These are phyloP conservation scores for Cyrtonyx montezumae DNA, from an alignment of 2,113 vertebrate species.

Conservation along the genomic window DNA sequence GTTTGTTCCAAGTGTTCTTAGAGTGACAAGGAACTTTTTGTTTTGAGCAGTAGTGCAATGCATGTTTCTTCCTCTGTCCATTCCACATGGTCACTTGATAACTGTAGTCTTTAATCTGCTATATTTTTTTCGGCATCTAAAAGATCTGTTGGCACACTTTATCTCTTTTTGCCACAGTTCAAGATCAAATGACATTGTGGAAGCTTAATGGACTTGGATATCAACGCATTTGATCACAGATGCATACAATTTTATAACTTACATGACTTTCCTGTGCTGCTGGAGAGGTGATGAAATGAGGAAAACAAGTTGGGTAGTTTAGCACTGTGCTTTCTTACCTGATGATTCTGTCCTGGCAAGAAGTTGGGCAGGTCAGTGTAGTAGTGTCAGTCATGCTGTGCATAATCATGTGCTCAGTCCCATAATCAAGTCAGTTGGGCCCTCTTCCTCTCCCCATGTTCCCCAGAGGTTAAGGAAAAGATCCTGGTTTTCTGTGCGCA, in stretches of 20 bases:
- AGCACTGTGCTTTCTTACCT: not conserved
- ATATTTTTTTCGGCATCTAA: not conserved
- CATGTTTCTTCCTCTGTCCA: not conserved
- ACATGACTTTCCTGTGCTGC: not conserved
- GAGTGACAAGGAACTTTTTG: rapidly evolving
- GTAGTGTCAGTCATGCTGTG: rapidly evolving
- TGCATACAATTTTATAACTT: not conserved
- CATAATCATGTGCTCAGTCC: not conserved
- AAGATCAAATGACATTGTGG: not conserved
- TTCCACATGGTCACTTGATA: not conserved
- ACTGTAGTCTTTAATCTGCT: not conserved
- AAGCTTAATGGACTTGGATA: not conserved
- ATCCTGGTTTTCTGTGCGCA: not conserved
- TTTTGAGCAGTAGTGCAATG: not conserved
- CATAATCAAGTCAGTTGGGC: rapidly evolving
- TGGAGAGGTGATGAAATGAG: not conserved
- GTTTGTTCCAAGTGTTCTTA: not conserved
- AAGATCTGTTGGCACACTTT: not conserved
- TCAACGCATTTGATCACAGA: not conserved
- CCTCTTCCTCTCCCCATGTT: not conserved
- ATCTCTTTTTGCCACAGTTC: not conserved
- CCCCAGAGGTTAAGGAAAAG: not conserved
- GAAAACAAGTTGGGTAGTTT: not conserved
- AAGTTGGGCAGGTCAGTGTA: not conserved
- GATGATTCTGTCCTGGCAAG: not conserved